A percentile compares a stretch with the other conserved stretches of the same genome.
phyloP scores from a whole-genome alignment of 2,113 vertebrate genomes.

The Hiodon tergisus region DNA sequence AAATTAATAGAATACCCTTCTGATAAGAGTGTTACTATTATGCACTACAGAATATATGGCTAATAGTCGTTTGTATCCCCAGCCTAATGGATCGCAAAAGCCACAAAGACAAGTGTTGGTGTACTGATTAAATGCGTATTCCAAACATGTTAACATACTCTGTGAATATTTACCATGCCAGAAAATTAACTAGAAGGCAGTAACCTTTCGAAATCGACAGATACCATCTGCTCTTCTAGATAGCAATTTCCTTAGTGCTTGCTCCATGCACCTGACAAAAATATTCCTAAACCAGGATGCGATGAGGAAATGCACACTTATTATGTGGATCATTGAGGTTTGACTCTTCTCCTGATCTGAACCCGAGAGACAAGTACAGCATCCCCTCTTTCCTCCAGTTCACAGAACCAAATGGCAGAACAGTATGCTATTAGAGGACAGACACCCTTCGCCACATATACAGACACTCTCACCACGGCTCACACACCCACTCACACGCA shows the following conservation, averaged over 20 bases:
- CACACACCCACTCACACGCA: neutral
- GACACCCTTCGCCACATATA: neutral
- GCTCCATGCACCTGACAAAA: neutral
- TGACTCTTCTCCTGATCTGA: neutral
- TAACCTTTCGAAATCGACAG: constrained; percentile 11
- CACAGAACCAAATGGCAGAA: constrained; percentile 26
- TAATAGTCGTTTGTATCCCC: neutral
- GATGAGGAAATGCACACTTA: neutral
- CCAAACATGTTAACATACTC: neutral
- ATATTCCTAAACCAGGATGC: neutral
- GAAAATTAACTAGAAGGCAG: neutral
- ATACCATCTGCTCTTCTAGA: constrained; percentile 17
- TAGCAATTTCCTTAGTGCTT: constrained; percentile 9
- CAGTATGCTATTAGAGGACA: constrained; percentile 25
- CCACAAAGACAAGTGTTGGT: neutral
- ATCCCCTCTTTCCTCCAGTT: constrained; percentile 2
- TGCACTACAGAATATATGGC: neutral
- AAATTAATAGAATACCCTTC: neutral
- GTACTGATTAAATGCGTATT: neutral
- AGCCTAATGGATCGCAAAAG: neutral
- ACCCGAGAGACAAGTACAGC: neutral
- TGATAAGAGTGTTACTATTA: neutral
- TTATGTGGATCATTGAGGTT: neutral
- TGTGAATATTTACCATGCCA: constrained; percentile 8
- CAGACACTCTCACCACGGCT: neutral